A percentile compares a stretch with the other conserved stretches of the same genome.
Evolutionary conservation across 2,888 invertebrate genomes (phyloP).

Genomic region (Eubasilissa splendida): DNA sequence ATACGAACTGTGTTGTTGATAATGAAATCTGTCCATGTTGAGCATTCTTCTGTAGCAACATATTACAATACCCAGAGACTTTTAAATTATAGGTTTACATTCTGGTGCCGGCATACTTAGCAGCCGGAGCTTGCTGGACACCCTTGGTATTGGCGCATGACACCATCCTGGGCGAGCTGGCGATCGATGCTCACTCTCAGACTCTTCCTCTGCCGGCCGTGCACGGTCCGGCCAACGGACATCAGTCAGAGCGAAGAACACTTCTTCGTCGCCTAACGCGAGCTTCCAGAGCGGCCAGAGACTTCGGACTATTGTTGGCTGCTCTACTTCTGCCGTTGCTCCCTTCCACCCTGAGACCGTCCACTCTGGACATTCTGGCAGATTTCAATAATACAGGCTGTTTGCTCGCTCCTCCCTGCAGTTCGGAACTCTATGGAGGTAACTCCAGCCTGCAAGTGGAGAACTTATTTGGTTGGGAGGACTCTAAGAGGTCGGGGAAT

Average conservation of each 20-base stretch:
- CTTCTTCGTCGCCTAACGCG: slow-evolving; percentile 67
- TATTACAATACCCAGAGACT: no score
- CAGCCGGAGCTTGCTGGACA: slow-evolving; percentile 75
- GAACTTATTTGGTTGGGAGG: slow-evolving; percentile 32
- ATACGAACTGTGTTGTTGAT: no score
- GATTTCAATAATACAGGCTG: slow-evolving; percentile 28
- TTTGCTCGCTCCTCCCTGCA: slow-evolving; percentile 20
- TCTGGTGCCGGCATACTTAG: slow-evolving; percentile 70
- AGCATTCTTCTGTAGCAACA: no score
- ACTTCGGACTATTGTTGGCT: slow-evolving; percentile 68
- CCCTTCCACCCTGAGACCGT: slow-evolving; percentile 10
- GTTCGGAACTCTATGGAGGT: background rate
- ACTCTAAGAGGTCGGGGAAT: slow-evolving; percentile 14
- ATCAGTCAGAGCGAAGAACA: slow-evolving; percentile 60
- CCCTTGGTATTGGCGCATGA: slow-evolving; percentile 74
- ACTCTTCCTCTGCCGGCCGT: slow-evolving; percentile 7
- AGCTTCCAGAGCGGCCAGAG: slow-evolving; percentile 69
- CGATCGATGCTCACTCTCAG: slow-evolving; percentile 65
- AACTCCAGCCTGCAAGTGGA: slow-evolving; percentile 24
- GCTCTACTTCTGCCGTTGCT: slow-evolving; percentile 63
- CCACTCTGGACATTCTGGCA: background rate
- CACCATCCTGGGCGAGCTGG: slow-evolving; percentile 73
- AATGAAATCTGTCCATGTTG: no score
- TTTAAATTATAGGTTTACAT: slow-evolving; percentile 66
- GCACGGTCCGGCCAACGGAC: slow-evolving; percentile 8